Base-by-base conservation (phyloP, 2,888 invertebrate genomes). In the Apamea anceps region DNA sequence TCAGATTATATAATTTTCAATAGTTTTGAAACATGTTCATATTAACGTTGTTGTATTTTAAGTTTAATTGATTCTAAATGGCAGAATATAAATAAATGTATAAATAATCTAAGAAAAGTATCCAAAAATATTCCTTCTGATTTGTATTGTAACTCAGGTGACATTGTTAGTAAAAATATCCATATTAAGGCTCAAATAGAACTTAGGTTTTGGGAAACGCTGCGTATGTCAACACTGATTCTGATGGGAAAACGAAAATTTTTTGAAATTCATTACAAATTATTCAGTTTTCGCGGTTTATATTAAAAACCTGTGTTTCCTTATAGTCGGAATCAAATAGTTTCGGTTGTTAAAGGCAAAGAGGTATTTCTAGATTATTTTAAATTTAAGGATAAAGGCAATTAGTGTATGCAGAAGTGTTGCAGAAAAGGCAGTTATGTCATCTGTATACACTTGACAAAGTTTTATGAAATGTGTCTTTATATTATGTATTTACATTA, bases 221-320 rank as follows among this genome's bases (percentile, higher is more conserved):
- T 82, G 82, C 82, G 85, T 82, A 82, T 82, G 82, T 82, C 82
- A 68, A 80, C 57, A 81, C 81, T 81, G 81, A 84, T 85, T 73
- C 32, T 60, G 57, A 63, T 63, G n/a, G 73, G 54, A 62, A 51
- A 60, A 60, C 8, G 1, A 32, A n/a, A 42, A 42, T 45, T 28
- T 10, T 54, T 57, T 48, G 2, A 57, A 81, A 63, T 51, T 66
- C 21, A 57, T 66, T 3, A 37, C 28, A 37, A 74, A 45, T 25
- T 28, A 63, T 45, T 74, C 5, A 63, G 54, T 28, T 54, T 73
- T 63, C 45, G 12, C 12, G 32, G n/a, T 37, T 82, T 81, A 21
- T 18, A 54, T 82, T 37, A 48, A 65, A 73, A 65, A 73, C 54
- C 54, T 25, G 32, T 70, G 62, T 74, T 84, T 77, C 32, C 37